A percentile compares a stretch with the other conserved stretches of the same genome.
Conservation (phyloP, 2,797 vertebrate species). For the Rhinogobio ventralis region DNA sequence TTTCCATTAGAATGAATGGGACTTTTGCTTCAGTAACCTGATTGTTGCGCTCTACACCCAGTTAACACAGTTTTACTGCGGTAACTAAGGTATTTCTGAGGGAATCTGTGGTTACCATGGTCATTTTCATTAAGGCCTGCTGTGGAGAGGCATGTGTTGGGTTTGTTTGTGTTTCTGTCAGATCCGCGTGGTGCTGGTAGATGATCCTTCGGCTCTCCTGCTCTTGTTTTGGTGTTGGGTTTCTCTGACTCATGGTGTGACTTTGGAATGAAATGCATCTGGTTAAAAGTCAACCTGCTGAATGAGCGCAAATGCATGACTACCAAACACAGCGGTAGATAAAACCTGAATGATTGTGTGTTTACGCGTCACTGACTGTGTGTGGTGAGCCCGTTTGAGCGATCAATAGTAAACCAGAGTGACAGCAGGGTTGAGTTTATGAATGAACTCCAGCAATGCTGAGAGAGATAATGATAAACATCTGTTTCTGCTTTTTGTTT, state of each 20-base stretch:
- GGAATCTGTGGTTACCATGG: background rate
- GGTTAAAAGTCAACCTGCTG: background rate
- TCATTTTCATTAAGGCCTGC: background rate
- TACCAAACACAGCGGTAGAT: constrained; percentile 2
- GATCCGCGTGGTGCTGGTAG: constrained; percentile 7
- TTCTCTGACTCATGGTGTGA: constrained; percentile 17
- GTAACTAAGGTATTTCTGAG: background rate
- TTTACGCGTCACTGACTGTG: too few species aligned
- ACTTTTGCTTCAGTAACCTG: too few species aligned
- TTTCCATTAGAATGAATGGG: background rate
- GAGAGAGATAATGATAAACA: background rate
- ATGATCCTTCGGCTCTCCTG: constrained; percentile 17
- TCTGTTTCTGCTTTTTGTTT: background rate
- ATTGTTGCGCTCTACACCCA: background rate
- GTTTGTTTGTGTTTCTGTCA: constrained; percentile 25
- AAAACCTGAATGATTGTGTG: constrained; percentile 14
- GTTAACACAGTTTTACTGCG: background rate
- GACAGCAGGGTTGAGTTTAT: constrained; percentile 18
- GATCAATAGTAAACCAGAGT: constrained; percentile 15
- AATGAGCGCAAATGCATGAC: background rate
- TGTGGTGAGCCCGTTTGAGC: background rate
- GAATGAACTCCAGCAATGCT: constrained; percentile 30
- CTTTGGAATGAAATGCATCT: background rate
- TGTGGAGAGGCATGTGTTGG: background rate
- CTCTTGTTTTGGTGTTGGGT: constrained; percentile 40